Conservation (phyloP, 2,888 invertebrate species). For the Diaprepes abbreviatus region DNA sequence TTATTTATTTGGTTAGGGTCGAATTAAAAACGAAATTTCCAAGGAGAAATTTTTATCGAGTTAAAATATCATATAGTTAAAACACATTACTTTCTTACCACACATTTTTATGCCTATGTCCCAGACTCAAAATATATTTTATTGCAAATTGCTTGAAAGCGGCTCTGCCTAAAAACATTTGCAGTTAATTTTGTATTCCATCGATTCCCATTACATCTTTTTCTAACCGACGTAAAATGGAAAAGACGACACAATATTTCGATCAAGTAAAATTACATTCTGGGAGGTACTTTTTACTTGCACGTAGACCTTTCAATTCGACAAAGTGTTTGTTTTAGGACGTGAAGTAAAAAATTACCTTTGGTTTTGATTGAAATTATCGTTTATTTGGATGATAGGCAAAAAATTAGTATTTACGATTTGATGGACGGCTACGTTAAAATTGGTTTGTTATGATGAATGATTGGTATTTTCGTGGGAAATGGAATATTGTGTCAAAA, state of each 20-base stretch:
- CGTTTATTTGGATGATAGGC: constrained; percentile 35
- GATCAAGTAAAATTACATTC: constrained; percentile 6
- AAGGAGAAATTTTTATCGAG: too few relatives aligned
- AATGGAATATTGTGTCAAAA: constrained; percentile 4
- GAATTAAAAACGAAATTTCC: too few relatives aligned
- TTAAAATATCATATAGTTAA: too few relatives aligned
- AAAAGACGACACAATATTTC: constrained; percentile 14
- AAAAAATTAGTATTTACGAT: constrained; percentile 17
- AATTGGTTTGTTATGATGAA: constrained; percentile 39
- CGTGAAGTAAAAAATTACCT: constrained; percentile 25
- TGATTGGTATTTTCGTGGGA: constrained; percentile 27
- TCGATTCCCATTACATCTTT: constrained; percentile 5
- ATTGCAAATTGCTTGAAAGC: neutral
- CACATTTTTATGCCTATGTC: too few relatives aligned
- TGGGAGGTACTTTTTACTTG: constrained; percentile 44
- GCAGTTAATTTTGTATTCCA: neutral
- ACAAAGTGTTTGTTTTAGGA: constrained; percentile 41
- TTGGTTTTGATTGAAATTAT: constrained; percentile 39
- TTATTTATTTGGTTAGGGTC: too few relatives aligned
- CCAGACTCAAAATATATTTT: too few relatives aligned
- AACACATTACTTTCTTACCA: too few relatives aligned
- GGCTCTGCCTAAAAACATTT: neutral
- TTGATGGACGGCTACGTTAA: constrained; percentile 28
- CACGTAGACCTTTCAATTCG: constrained; percentile 32
- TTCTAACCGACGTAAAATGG: constrained; percentile 24